Conservation (phyloP, 2,888 invertebrate genomes). For the Scrobipalpa costella region DNA sequence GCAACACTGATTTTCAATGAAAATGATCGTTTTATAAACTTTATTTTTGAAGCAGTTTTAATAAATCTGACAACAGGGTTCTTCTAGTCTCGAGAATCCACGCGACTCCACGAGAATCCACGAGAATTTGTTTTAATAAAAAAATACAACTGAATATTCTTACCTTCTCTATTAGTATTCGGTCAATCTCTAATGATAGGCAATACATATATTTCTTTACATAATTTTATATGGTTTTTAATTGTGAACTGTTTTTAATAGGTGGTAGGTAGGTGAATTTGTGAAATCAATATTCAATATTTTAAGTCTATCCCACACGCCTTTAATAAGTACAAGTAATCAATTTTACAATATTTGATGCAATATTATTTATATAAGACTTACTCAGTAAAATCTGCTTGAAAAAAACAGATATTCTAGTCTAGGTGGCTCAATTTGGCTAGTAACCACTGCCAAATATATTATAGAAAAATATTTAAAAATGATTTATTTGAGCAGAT, state of each 20-base stretch:
- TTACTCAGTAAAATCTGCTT: slow-evolving; percentile 37
- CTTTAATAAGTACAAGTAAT: slow-evolving; percentile 52
- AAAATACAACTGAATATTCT: no score
- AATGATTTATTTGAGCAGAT: slow-evolving; percentile 40
- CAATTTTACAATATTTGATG: slow-evolving; percentile 41
- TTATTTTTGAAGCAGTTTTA: neutral
- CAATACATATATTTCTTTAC: neutral
- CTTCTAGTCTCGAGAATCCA: no score
- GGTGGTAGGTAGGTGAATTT: neutral
- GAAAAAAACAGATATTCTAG: slow-evolving; percentile 32
- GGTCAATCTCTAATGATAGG: neutral
- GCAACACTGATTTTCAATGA: no score
- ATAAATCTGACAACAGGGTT: neutral
- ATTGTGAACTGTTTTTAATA: neutral
- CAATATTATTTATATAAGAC: slow-evolving; percentile 39
- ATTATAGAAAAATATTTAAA: neutral
- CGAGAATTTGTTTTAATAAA: no score
- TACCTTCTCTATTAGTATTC: no score
- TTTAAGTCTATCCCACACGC: slow-evolving; percentile 33
- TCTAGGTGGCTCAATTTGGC: slow-evolving; percentile 24
- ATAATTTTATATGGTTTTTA: slow-evolving; percentile 1
- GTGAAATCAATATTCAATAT: slow-evolving; percentile 3
- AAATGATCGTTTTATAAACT: neutral
- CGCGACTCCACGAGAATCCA: no score
- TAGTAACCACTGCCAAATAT: slow-evolving; percentile 17